Evolutionary conservation across 35 echinoderm and acorn worm species (phyloP), one percentile per base, ranked within the genome.

Genomic region (Amphiura filiformis): DNA sequence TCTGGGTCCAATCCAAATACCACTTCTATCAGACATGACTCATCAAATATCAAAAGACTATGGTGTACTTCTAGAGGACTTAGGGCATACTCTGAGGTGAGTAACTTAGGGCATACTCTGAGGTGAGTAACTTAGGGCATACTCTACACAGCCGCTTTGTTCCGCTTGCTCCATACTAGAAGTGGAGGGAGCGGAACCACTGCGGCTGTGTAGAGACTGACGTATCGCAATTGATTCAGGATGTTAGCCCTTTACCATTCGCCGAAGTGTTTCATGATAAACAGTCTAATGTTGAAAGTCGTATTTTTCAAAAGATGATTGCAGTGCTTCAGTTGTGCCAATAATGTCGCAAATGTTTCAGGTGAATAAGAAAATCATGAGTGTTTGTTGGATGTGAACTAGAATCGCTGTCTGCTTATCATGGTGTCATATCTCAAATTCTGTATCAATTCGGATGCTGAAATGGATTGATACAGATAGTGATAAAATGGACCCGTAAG

Each of bases 11-110:
- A 98, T 98, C 41, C 36, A 92, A 42, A 92, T 98, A 11, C 96
- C 96, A 12, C 90, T 98, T 30, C 57, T 98, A 15, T 98, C 96
- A 42, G 96, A 98, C 52, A 78, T 98, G 37, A 98, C 96, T 17
- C 96, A 98, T 90, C 92, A 98, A 57, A 98, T 98, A 22, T 94
- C 96, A 35, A 98, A 98, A 39, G 96, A 94, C 64, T 94, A 94
- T 87, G 93, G 92, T 31, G 96, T 98, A 23, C 84, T 94, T 15
- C 80, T 98, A 61, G 93, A 98, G 65, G 92, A 98, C 78, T 78
- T 94, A 36, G 96, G 96, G 32, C 96, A 98, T 80, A 94, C 96
- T n/a, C 87, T 97, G 5, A 97, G 95, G 95, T 97, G 76, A 93
- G 34, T n/a, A n/a, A n/a, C 32, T 35, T 37, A 0, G 76, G 28